Conservation (phyloP, 2,888 invertebrate genomes). For the Andrena flavipes region DNA sequence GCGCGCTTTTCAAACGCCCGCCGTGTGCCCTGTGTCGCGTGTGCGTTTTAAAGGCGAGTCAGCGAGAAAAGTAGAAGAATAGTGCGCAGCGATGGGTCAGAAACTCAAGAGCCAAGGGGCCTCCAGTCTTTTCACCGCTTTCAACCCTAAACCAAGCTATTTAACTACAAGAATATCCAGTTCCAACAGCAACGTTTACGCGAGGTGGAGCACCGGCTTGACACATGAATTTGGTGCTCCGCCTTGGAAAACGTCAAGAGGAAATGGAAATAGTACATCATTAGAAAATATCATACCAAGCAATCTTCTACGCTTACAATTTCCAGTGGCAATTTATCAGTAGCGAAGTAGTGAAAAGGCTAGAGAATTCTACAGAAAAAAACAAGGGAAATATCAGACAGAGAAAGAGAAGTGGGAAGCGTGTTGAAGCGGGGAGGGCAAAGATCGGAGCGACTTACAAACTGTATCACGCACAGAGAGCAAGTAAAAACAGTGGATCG, state of each 20-base stretch:
- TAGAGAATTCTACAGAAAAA: slow-evolving; percentile 74
- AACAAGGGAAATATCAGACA: slow-evolving; percentile 83
- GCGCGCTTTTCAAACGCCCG: not conserved
- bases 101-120: not conserved
- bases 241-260: no score
- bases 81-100: not conserved
- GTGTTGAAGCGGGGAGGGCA: slow-evolving; percentile 70
- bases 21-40: slow-evolving; percentile 8
- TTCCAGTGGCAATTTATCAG: not conserved
- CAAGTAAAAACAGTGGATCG: slow-evolving; percentile 34
- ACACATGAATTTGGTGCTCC: no score
- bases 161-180: no score
- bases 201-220: no score
- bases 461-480: slow-evolving; percentile 70
- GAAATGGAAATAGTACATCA: no score
- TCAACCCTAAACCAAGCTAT: not conserved
- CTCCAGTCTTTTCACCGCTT: slow-evolving; percentile 7
- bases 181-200: no score
- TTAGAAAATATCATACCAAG: no score
- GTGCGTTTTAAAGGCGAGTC: not conserved
- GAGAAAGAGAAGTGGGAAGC: slow-evolving; percentile 9
- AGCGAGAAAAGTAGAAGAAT: not conserved
- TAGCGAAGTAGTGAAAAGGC: slow-evolving; percentile 44
- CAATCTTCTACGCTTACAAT: no score
- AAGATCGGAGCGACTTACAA: slow-evolving; percentile 71